Evolutionary conservation across 2,888 invertebrate species (phyloP), one percentile per base, ranked within the genome.

Genomic region (Eledona agricola): DNA sequence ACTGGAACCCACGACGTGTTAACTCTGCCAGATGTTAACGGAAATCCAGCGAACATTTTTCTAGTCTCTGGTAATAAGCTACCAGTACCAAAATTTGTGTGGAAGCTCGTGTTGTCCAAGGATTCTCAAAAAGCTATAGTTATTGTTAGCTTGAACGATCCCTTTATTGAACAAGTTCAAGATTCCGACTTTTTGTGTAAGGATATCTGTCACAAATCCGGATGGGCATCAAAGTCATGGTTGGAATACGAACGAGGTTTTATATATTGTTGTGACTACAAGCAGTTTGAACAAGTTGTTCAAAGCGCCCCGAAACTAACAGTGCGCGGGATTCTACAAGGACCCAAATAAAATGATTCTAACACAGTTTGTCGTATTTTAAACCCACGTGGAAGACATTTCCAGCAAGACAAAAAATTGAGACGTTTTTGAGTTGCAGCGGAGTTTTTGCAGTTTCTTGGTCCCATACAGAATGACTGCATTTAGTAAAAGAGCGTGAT

Each of bases 101-200:
- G 77, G 76, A 80, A 80, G 66, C 66, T 81, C 12, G 68, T 80
- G 1, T 72, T 77, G 56, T 72, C 77, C 51, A 67, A 67, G n/a
- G 45, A 60, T 5, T 66, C 65, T 1, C 64, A 74, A 28, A 60
- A 72, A 28, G 80, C 74, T 5, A 76, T 80, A n/a, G 80, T 76
- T n/a, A 72, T 82, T 43, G 71, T 82, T 1, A 71, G 75, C n/a
- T 59, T 78, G 6, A 82, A 83, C 63, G 79, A 81, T 72, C 81
- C 81, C 1, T 77, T 76, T 60, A 55, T 69, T 1, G 51, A 57
- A 4, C 40, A 31, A 10, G 47, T 63, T 9, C 51, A 34, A 5
- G 23, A 47, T 1, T 43, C 55, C 2, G 69, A 72, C 25, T 40
- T 67, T 10, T 58, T 76, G 31, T 77, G 77, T 57, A 54, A 60